Evolutionary conservation across 2,888 invertebrate species (phyloP).

Genomic region (Hydrotaea diabolus): DNA sequence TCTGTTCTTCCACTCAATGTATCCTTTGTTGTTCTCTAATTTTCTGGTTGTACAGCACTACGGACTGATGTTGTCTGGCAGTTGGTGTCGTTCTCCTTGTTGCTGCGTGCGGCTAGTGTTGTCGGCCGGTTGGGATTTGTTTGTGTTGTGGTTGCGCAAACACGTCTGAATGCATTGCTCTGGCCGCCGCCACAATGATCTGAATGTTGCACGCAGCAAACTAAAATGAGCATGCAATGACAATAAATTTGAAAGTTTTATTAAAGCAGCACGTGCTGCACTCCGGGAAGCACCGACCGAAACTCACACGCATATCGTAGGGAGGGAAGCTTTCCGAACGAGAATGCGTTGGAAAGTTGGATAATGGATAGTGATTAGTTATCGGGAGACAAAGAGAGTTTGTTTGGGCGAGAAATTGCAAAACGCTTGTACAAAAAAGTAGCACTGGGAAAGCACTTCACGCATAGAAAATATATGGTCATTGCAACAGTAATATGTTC

Average conservation of each 20-base stretch:
- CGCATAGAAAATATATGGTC: no score
- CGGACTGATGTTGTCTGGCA: not conserved
- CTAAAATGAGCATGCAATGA: slow-evolving; percentile 64
- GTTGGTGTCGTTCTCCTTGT: not conserved
- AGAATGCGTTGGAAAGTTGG: not conserved
- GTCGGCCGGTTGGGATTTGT: not conserved
- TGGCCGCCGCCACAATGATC: not conserved
- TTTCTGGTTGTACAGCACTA: not conserved
- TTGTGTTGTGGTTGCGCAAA: not conserved
- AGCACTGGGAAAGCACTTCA: no score
- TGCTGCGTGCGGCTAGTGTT: not conserved
- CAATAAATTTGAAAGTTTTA: slow-evolving; percentile 66
- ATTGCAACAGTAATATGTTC: no score
- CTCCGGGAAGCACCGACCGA: not conserved
- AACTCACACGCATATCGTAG: not conserved
- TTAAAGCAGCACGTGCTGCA: slow-evolving; percentile 59
- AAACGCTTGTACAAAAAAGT: no score
- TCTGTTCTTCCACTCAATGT: not conserved
- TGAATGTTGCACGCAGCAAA: slow-evolving; percentile 48
- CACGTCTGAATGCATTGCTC: not conserved
- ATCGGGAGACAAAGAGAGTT: no score
- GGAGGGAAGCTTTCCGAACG: not conserved
- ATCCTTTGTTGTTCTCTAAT: not conserved
- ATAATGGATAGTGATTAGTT: not conserved
- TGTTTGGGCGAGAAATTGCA: no score